Evolutionary conservation across 2,888 invertebrate species (phyloP), one percentile per base, ranked within the genome.

Genomic region (Leptogaster cylindrica): DNA sequence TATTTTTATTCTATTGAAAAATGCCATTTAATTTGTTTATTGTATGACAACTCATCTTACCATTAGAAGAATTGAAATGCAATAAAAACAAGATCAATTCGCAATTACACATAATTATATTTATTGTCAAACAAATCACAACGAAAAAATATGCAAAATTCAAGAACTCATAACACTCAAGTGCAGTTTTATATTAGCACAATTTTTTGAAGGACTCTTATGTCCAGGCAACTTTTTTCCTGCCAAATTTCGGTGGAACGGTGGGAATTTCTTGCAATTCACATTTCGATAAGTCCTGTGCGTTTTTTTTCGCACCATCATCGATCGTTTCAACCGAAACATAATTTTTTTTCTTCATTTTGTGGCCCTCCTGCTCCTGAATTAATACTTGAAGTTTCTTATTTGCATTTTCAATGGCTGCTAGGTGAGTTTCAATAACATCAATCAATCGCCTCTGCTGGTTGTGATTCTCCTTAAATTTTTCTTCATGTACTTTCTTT

Each of bases 321-420:
- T 48, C 48, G 23, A 3, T 33, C 1, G 18, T 12, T 20, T 23
- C 25, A n/a, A n/a, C 12, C 6, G 18, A 23, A 41, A 4, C 12
- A 0, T 14, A 23, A 6, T 48, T 39, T 14, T 25, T 5, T 25
- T 36, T 7, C 10, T 41, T 25, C 25, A n/a, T n/a, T n/a, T 25
- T 63, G 6, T 27, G 52, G 12, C 31, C 58, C 27, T 76, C 74
- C 27, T 77, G 73, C 64, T 76, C 75, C 12, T 71, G 71, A 16
- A 74, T 76, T 2, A 81, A 71, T n/a, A 76, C 70, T 68, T 81
- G 79, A 12, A 81, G 68, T 31, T 77, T 76, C n/a, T 78, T 78
- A 71, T 76, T 79, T 5, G 78, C 76, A 69, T 76, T 78, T 67
- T 81, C 81, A 50, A 81, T 78, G 1, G 76, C 75, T 10, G 73